These are phyloP conservation scores for Drosophila lacicola DNA, from an alignment of 2,888 invertebrate species.

Conservation along the genomic window DNA sequence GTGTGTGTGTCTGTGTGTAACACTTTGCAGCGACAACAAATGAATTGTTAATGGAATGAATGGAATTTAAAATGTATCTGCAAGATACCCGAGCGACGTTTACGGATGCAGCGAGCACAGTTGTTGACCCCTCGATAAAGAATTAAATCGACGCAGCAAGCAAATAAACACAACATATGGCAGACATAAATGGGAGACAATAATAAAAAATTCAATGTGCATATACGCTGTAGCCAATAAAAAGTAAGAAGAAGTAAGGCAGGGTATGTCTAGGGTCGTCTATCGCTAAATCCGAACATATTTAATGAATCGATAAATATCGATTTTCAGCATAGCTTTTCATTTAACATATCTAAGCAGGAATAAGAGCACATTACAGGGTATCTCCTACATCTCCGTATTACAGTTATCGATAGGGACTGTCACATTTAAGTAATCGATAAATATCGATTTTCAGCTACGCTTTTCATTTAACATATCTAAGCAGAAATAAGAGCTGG, in stretches of 20 bases:
- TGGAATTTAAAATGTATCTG: slow-evolving; percentile 43
- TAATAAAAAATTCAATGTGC: slow-evolving; percentile 41
- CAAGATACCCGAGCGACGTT: slow-evolving; percentile 33
- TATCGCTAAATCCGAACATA: too few species aligned
- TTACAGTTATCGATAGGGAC: too few species aligned
- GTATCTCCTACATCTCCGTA: not conserved
- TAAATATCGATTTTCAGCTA: not conserved
- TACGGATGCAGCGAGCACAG: slow-evolving; percentile 33
- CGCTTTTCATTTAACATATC: too few species aligned
- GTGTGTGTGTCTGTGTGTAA: slow-evolving; percentile 25
- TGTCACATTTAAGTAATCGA: not conserved
- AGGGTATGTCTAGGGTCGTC: not conserved
- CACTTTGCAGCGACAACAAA: slow-evolving; percentile 59
- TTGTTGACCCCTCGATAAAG: slow-evolving; percentile 61
- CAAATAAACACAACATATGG: slow-evolving; percentile 70
- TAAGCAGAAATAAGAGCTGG: too few species aligned
- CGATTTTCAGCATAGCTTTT: not conserved
- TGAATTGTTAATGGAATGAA: slow-evolving; percentile 41
- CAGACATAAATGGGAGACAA: slow-evolving; percentile 67
- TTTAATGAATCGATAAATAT: not conserved
- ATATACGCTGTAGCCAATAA: slow-evolving; percentile 1
- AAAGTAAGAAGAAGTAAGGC: not conserved
- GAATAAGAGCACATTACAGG: not conserved
- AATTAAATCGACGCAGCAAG: slow-evolving; percentile 20
- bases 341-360: too few species aligned